Base-by-base conservation (phyloP, 2,797 vertebrate genomes). In the Gallinago nigripennis region DNA sequence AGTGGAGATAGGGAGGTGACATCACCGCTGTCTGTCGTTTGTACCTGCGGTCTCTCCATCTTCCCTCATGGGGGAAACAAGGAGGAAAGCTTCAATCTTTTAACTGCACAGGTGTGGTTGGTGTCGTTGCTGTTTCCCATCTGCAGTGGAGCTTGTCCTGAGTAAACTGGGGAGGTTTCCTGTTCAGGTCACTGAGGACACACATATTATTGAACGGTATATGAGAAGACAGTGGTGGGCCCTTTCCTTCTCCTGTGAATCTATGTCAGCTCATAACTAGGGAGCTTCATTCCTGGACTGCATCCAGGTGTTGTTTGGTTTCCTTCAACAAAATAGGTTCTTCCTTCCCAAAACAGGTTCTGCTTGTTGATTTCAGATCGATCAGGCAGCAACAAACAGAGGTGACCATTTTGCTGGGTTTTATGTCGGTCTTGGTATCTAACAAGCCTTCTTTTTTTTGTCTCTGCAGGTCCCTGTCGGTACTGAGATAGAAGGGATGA, bases 401-500 rank as follows among this genome's bases (percentile, higher is more conserved):
- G 11, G 23, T 45, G 37, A 61, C 11, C 1, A 20, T 58, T 88
- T 20, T 23, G 23, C 57, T 68, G 24, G 31, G 16, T 71, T 48
- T 88, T 72, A 6, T 60, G 43, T 33, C 2, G 0, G 18, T 79
- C 24, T 92, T 92, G 11, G 37, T 50, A 13, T 33, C 35, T 84
- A 69, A 69, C 16, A 41, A 65, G 41, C 17, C 1, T 6, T 15
- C 3, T 51, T 37, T 69, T 64, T 91, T 92, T 82, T 91, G 41
- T 56, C 89, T 84, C 89, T 96, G 24, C 94, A 99, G 99, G 95
- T 99, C 41, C 99, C 99, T 24, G 1, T 98, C 1, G 99, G 98
- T 75, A 98, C 97, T 1, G 99, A 99, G 54, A 94, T 98, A 2
- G 99, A 99, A 82, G 99, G 99, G 33, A 99, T 99, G 99, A 99